Evolutionary conservation across 2,888 invertebrate species (phyloP), one percentile per base, ranked within the genome.

Genomic region (Cordylochernes scorpioides): DNA sequence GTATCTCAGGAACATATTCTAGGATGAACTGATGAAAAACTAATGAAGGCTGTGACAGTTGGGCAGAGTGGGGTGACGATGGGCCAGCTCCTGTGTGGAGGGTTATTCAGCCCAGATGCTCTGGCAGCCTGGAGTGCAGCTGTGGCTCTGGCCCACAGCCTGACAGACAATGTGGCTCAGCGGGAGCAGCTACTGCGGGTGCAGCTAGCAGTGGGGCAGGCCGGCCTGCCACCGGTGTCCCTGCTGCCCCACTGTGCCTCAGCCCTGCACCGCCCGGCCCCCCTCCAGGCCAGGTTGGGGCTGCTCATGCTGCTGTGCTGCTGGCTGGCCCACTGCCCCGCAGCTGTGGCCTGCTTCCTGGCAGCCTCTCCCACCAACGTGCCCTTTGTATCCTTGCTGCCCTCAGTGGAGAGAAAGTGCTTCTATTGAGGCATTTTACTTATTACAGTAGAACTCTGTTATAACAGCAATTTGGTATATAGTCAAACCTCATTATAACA

Each of bases 91-190:
- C 59, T 94, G 8, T 91, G 88, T 49, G 74, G 78, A 2, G 91
- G 91, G 0, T 57, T 91, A 15, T 86, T 88, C 52, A 78, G 77
- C 28, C 58, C 64, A 0, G 88, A 91, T 49, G 60, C 73, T 1
- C 57, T 86, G 15, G 78, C 82, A 16, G 84, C 78, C 52, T 99
- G 97, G 97, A 82, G 88, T 55, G 74, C 86, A 0, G 66, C 84
- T 0, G 73, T 86, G 0, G 78, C 84, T 0, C 55, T 99, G 15
- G 71, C 78, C 49, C 84, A 97, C 49, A 70, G 75, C 0, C 59
- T 97, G 13, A 67, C 78, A 5, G 82, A 84, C 36, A 84, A 80
- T 50, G 44, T 46, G 3, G 46, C 47, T 2, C 55, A 59, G 44
- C 84, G 86, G 50, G 86, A 91, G 48, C 78, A 86, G 49, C 52